Percentiles rank a stretch among this genome's conserved stretches.
phyloP scores from a whole-genome alignment of 2,113 vertebrate genomes.

The Orthochromis indermauri region DNA sequence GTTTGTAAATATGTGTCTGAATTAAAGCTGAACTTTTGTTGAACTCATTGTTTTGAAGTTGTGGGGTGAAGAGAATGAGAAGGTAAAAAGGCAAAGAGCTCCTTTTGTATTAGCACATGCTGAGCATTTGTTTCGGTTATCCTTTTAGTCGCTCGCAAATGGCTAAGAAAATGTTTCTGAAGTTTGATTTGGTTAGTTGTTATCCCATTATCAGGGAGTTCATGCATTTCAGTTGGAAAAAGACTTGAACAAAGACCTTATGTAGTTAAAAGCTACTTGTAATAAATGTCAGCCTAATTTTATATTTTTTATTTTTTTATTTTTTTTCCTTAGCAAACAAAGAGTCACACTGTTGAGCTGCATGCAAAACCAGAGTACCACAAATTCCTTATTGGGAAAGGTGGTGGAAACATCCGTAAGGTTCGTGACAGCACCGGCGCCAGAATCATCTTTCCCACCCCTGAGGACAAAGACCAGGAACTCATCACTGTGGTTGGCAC shows the following conservation, averaged over 20 bases:
- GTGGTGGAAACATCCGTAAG: constrained; percentile 93
- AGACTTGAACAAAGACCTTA: background rate
- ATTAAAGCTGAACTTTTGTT: background rate
- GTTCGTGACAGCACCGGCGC: constrained; percentile 94
- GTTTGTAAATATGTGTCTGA: constrained; percentile 57
- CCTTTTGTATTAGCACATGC: background rate
- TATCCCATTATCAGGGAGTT: background rate
- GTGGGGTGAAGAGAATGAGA: background rate
- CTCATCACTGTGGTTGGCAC: constrained; percentile 95
- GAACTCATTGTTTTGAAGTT: background rate
- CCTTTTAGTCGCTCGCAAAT: background rate
- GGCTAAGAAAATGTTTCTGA: background rate
- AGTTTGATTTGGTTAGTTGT: background rate
- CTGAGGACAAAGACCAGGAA: constrained; percentile 93
- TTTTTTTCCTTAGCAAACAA: constrained; percentile 82
- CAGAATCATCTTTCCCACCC: constrained; percentile 90
- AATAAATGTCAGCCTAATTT: background rate
- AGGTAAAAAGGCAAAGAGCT: background rate
- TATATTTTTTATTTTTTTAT: no score
- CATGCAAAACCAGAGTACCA: constrained; percentile 97
- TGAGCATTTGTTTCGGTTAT: background rate
- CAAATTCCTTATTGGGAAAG: constrained; percentile 97
- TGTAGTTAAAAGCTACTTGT: background rate
- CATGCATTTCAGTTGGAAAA: background rate
- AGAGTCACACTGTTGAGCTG: constrained; percentile 90